A percentile compares a stretch with the other conserved stretches of the same genome.
Conservation (phyloP, 2,797 vertebrate species). For the Apogon hyalosoma region DNA sequence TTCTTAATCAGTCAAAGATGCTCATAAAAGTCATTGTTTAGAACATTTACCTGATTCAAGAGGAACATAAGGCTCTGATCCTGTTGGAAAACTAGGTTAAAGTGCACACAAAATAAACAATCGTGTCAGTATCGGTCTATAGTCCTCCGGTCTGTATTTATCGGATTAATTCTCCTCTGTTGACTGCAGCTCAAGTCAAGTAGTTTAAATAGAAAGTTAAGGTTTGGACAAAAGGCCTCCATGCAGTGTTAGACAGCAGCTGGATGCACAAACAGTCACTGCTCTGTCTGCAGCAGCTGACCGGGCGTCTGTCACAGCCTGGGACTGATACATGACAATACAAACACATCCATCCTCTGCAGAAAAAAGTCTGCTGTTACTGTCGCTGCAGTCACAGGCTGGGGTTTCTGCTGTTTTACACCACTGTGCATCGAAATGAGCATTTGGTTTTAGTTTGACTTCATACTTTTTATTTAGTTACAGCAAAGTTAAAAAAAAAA, state of each 20-base stretch:
- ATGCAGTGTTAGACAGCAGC: conserved; percentile 28
- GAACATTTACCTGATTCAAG: no score
- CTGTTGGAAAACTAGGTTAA: background rate
- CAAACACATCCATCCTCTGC: background rate
- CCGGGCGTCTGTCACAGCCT: conserved; percentile 25
- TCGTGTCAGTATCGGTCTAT: background rate
- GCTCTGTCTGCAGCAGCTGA: conserved; percentile 43
- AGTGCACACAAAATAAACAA: background rate
- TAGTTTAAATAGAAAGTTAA: background rate
- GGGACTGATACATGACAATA: conserved; percentile 19
- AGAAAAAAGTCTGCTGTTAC: background rate
- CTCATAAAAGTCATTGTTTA: no score
- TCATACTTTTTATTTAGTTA: no score
- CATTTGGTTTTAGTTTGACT: background rate
- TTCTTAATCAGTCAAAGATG: no score
- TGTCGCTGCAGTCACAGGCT: background rate
- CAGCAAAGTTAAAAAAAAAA: no score
- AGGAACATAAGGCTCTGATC: no score
- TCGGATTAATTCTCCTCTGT: background rate
- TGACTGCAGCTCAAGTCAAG: background rate
- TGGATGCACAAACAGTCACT: conserved; percentile 34
- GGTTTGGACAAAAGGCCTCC: conserved; percentile 12
- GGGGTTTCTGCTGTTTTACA: background rate
- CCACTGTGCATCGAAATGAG: no score
- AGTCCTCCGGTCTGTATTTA: background rate